phyloP scores from a whole-genome alignment of 92 coral and sea anemone genomes.

The Palythoa heliodiscus region DNA sequence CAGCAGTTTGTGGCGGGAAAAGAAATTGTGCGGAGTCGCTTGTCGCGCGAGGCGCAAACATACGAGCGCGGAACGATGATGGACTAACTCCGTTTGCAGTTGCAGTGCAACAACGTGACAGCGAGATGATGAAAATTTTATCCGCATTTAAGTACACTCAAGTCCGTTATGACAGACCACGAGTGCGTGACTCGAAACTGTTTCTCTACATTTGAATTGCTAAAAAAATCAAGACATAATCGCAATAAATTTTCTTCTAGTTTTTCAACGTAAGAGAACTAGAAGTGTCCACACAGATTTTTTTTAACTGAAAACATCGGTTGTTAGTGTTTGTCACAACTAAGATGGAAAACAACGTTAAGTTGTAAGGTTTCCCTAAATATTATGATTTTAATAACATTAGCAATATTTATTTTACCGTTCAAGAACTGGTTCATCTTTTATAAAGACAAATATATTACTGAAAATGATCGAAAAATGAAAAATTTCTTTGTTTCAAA shows the following conservation, averaged over 20 bases:
- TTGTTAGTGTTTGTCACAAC: neutral
- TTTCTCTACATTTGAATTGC: conserved; percentile 9
- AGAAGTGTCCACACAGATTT: neutral
- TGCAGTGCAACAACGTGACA: conserved; percentile 82
- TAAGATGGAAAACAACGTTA: too few relatives aligned
- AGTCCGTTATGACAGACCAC: neutral
- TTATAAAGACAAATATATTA: neutral
- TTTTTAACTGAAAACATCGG: neutral
- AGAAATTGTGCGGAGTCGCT: conserved; percentile 67
- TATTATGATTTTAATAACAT: too few relatives aligned
- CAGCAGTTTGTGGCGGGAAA: conserved; percentile 88
- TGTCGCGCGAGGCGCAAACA: conserved; percentile 72
- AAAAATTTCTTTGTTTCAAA: neutral
- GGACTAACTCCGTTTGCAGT: conserved; percentile 81
- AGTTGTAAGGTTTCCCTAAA: too few relatives aligned
- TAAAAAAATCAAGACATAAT: neutral
- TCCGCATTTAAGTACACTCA: conserved; percentile 44
- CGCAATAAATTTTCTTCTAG: neutral
- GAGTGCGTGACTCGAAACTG: conserved; percentile 6
- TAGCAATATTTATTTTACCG: too few relatives aligned
- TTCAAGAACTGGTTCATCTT: neutral
- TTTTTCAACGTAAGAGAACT: neutral
- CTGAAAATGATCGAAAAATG: neutral
- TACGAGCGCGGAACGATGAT: conserved; percentile 75
- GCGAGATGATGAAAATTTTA: conserved; percentile 74